These are phyloP conservation scores for Heliangelus exortis DNA, from an alignment of 2,797 vertebrate genomes.

Conservation along the genomic window DNA sequence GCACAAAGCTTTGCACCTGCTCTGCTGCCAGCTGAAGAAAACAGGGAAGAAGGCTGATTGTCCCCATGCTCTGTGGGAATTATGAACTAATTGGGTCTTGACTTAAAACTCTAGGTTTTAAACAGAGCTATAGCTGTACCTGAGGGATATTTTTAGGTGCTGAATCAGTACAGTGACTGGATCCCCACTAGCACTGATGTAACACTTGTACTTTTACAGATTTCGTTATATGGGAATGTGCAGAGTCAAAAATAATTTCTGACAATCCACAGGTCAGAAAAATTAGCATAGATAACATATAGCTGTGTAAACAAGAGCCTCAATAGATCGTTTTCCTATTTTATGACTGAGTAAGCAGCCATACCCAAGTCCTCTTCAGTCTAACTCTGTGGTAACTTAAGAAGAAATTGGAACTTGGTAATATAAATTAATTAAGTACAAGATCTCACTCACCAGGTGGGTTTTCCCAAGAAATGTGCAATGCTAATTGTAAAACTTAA, in stretches of 20 bases:
- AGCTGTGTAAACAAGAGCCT: neutral
- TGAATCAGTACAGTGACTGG: neutral
- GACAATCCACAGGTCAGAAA: neutral
- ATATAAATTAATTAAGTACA: neutral
- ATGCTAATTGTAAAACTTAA: neutral
- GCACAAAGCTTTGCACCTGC: neutral
- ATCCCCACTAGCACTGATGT: neutral
- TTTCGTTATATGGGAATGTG: neutral
- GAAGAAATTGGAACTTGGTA: neutral
- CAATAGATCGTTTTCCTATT: neutral
- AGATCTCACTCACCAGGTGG: neutral
- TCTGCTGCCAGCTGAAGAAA: neutral
- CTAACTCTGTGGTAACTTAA: neutral
- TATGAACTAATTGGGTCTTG: neutral
- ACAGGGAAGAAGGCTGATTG: neutral
- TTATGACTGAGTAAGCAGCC: neutral
- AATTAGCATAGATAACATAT: neutral
- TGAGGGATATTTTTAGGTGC: neutral
- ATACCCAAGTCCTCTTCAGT: neutral
- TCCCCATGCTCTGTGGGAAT: neutral
- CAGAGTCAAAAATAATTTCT: neutral
- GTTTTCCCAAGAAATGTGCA: neutral
- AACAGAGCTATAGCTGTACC: neutral
- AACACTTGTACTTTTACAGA: neutral
- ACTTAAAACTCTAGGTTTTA: neutral